Conservation (phyloP, 2,888 invertebrate genomes). For the Creontiades dilutus region DNA sequence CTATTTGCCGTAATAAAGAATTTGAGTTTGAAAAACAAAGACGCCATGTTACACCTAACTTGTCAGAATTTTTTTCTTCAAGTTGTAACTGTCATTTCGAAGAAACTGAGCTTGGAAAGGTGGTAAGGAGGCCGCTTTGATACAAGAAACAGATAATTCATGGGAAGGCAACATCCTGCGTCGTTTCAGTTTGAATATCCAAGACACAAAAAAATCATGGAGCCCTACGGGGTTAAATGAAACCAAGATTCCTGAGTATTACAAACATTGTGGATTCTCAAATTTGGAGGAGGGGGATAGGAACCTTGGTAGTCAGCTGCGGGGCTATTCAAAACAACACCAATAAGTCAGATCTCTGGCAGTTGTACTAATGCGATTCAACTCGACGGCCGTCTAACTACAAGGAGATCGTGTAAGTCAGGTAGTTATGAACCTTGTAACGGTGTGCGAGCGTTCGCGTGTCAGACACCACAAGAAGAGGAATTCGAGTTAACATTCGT, state of each 20-base stretch:
- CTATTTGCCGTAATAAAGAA: too few species aligned
- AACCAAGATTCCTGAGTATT: not conserved
- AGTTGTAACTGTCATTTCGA: too few species aligned
- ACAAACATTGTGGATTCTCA: not conserved
- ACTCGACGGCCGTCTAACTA: conserved; percentile 30
- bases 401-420: conserved; percentile 46
- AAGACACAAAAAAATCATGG: too few species aligned
- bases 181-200: too few species aligned
- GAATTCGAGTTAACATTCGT: conserved; percentile 61
- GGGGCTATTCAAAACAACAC: conserved; percentile 34
- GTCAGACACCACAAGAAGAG: conserved; percentile 57
- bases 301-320: not conserved
- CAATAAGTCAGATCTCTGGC: conserved; percentile 33
- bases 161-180: too few species aligned
- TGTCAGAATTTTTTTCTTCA: too few species aligned
- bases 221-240: not conserved
- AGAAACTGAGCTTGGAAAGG: too few species aligned
- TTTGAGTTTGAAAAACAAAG: too few species aligned
- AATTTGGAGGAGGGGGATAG: not conserved
- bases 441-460: conserved; percentile 50
- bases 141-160: too few species aligned
- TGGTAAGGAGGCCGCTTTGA: too few species aligned
- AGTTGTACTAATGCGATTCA: conserved; percentile 37
- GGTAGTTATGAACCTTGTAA: conserved; percentile 35
- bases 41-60: too few species aligned